Percentiles rank a stretch among this genome's conserved stretches.
phyloP scores from a whole-genome alignment of 2,797 vertebrate species.

The Diplodus sargus region DNA sequence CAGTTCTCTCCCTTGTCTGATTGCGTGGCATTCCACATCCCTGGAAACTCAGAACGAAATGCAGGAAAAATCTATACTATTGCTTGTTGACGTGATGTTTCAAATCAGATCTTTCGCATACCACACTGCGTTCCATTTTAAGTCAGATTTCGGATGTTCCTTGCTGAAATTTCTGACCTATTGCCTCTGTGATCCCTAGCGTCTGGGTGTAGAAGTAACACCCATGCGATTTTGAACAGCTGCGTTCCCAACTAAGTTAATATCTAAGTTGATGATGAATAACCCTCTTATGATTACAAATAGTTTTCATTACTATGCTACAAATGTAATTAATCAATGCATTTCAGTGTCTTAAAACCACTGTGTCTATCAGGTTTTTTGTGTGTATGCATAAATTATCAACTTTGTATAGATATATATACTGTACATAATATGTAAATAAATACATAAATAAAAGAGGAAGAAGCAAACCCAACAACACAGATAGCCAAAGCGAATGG shows the following conservation, averaged over 20 bases:
- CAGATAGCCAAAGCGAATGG: neutral
- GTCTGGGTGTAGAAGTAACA: slow-evolving; percentile 25
- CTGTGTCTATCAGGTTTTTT: neutral
- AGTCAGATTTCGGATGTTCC: neutral
- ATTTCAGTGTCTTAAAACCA: slow-evolving; percentile 10
- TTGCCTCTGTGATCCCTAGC: slow-evolving; percentile 32
- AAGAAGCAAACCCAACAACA: neutral
- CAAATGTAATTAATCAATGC: neutral
- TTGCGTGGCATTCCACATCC: slow-evolving; percentile 7
- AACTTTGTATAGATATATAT: slow-evolving; percentile 5
- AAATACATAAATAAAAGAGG: neutral
- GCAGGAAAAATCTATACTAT: neutral
- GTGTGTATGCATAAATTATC: neutral
- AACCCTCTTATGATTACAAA: neutral
- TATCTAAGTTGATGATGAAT: slow-evolving; percentile 22
- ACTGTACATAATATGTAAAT: too few relatives aligned
- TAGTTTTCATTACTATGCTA: slow-evolving; percentile 13
- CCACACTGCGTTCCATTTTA: neutral
- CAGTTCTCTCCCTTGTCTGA: neutral
- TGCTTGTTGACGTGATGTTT: neutral
- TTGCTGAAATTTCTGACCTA: slow-evolving; percentile 30
- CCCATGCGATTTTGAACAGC: slow-evolving; percentile 42
- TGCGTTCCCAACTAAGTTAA: slow-evolving; percentile 25
- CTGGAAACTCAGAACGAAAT: neutral
- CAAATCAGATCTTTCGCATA: neutral